phyloP scores from a whole-genome alignment of 30 jellyfish, hydroid and myxozoan species.

The Morbakka virulenta region DNA sequence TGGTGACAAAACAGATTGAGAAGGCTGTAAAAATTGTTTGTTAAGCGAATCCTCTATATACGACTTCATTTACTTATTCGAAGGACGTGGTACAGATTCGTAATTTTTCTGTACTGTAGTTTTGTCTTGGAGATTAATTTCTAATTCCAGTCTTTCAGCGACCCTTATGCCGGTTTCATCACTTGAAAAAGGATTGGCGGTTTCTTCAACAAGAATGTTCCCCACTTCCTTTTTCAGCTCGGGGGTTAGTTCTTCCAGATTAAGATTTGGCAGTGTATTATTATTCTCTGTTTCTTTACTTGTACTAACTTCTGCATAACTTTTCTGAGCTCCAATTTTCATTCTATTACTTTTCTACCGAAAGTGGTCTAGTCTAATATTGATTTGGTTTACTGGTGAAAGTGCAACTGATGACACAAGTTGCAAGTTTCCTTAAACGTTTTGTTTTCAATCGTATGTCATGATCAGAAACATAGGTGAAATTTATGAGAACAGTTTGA shows the following conservation, averaged over 20 bases:
- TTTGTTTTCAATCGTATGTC: too few relatives aligned
- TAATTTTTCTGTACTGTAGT: constrained; percentile 16
- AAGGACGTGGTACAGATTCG: constrained; percentile 23
- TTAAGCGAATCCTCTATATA: constrained; percentile 33
- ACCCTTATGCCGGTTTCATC: constrained; percentile 22
- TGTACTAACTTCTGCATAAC: too few relatives aligned
- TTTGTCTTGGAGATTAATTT: constrained; percentile 2
- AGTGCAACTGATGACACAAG: too few relatives aligned
- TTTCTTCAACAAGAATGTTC: constrained; percentile 22
- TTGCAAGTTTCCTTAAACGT: too few relatives aligned
- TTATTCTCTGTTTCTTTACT: too few relatives aligned
- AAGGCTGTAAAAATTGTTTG: constrained; percentile 5
- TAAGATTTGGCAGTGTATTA: background rate
- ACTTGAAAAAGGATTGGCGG: constrained; percentile 6
- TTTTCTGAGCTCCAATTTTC: too few relatives aligned
- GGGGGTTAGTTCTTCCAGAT: constrained; percentile 3
- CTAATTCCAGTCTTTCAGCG: constrained; percentile 1
- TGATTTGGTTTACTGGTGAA: too few relatives aligned
- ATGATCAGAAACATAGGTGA: too few relatives aligned
- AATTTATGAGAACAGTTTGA: too few relatives aligned
- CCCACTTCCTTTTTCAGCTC: constrained; percentile 2
- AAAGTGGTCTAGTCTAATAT: too few relatives aligned
- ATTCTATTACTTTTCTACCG: too few relatives aligned
- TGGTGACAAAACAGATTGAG: constrained; percentile 26
- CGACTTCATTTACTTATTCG: constrained; percentile 7